These are phyloP conservation scores for Lasioglossum morio DNA, from an alignment of 2,888 invertebrate species.

Conservation along the genomic window DNA sequence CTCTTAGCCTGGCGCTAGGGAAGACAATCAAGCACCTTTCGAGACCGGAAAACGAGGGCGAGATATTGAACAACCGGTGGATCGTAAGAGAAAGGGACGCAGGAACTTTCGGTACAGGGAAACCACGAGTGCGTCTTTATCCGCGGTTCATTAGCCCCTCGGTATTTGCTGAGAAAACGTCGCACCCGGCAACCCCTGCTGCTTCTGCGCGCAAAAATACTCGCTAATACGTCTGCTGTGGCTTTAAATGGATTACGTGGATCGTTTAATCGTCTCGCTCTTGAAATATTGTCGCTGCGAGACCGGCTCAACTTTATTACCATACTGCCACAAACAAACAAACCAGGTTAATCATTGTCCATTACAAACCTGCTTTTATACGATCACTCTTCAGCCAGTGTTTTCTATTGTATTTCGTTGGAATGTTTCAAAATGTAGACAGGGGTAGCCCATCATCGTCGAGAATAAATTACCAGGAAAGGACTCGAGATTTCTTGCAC, in stretches of 20 bases:
- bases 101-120: conserved; percentile 1
- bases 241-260: conserved; percentile 1
- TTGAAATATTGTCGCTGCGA: background rate
- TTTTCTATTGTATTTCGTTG: background rate
- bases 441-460: no score
- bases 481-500: background rate
- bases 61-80: conserved; percentile 31
- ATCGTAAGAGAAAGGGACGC: conserved; percentile 1
- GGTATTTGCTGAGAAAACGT: conserved; percentile 25
- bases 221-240: conserved; percentile 6
- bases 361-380: no score
- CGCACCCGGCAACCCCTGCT: background rate
- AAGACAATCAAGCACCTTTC: conserved; percentile 32
- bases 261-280: background rate
- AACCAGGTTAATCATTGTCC: no score
- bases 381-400: no score
- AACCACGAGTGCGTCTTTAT: conserved; percentile 20
- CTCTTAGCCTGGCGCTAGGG: conserved; percentile 15
- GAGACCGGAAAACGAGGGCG: conserved; percentile 9
- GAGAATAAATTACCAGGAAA: no score
- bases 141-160: conserved; percentile 26
- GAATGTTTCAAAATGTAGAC: no score
- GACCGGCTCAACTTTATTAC: background rate
- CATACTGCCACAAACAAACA: background rate
- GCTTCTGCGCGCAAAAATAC: conserved; percentile 5